Percentiles rank a stretch among this genome's conserved stretches.
phyloP scores from a whole-genome alignment of 2,888 invertebrate species.

The Phania funesta region DNA sequence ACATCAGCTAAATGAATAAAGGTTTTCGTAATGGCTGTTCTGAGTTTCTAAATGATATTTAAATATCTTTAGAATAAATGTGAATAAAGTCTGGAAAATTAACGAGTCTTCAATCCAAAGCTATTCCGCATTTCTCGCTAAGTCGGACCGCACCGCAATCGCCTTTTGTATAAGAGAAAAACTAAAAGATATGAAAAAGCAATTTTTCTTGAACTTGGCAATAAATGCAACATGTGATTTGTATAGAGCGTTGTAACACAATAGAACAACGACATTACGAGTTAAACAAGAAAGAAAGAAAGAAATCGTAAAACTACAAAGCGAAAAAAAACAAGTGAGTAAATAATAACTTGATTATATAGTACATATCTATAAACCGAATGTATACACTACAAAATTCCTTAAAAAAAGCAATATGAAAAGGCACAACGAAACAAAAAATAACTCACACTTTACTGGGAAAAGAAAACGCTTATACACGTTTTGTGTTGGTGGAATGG shows the following conservation, averaged over 20 bases:
- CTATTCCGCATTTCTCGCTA: not conserved
- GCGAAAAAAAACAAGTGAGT: conserved; percentile 23
- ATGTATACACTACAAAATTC: conserved; percentile 46
- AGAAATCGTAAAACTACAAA: not conserved
- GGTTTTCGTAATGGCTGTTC: too few relatives aligned
- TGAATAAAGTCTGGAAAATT: too few relatives aligned
- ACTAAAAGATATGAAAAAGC: conserved; percentile 57
- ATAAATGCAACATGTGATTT: conserved; percentile 54
- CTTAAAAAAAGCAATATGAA: conserved; percentile 34
- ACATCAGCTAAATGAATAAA: too few relatives aligned
- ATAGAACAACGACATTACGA: conserved; percentile 34
- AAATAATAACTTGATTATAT: conserved; percentile 19
- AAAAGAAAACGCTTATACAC: conserved; percentile 45
- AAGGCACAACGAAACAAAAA: conserved; percentile 4
- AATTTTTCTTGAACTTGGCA: conserved; percentile 72
- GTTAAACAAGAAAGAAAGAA: not conserved
- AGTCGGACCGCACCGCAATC: not conserved
- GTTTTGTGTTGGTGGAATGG: conserved; percentile 7
- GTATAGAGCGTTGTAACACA: conserved; percentile 28
- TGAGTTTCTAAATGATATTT: too few relatives aligned
- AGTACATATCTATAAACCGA: too few relatives aligned
- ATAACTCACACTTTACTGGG: conserved; percentile 53
- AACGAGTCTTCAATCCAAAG: too few relatives aligned
- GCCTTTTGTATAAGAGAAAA: not conserved
- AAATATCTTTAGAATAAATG: too few relatives aligned